A percentile compares a stretch with the other conserved stretches of the same genome.
phyloP scores from a whole-genome alignment of 92 coral and sea anemone species.

The Paramuricea clavata region DNA sequence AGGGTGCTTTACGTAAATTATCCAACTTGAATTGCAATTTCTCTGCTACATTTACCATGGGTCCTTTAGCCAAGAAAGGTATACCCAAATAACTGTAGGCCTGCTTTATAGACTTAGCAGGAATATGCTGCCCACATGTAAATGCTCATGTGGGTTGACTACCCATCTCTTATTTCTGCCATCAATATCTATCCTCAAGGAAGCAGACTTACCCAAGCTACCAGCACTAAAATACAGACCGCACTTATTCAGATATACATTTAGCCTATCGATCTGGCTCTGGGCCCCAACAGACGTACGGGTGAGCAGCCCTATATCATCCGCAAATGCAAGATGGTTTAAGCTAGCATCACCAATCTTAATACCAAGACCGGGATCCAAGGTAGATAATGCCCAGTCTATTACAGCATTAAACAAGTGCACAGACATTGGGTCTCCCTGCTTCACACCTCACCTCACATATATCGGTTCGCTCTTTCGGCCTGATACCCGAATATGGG shows the following conservation, averaged over 20 bases:
- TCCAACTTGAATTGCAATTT: background rate
- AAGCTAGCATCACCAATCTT: background rate
- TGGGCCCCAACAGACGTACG: background rate
- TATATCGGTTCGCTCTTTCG: background rate
- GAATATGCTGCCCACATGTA: slow-evolving; percentile 1
- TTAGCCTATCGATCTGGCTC: background rate
- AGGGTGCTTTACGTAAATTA: slow-evolving; percentile 39
- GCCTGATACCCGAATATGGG: background rate
- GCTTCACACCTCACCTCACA: background rate
- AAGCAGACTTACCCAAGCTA: slow-evolving; percentile 33
- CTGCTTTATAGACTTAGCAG: background rate
- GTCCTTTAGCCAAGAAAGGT: slow-evolving; percentile 3
- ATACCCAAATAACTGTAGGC: slow-evolving; percentile 32
- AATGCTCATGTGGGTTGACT: slow-evolving; percentile 15
- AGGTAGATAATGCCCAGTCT: background rate
- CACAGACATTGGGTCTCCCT: slow-evolving; percentile 9
- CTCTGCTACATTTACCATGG: background rate
- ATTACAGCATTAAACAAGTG: slow-evolving; percentile 14
- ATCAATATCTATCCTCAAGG: slow-evolving; percentile 32
- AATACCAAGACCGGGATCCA: background rate
- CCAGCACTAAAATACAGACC: slow-evolving; percentile 40
- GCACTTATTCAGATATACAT: background rate
- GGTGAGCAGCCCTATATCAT: slow-evolving; percentile 18
- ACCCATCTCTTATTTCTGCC: slow-evolving; percentile 42
- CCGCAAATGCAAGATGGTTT: slow-evolving; percentile 31